Conservation (phyloP, 2,888 invertebrate genomes). For the Cryptocephalus primarius region DNA sequence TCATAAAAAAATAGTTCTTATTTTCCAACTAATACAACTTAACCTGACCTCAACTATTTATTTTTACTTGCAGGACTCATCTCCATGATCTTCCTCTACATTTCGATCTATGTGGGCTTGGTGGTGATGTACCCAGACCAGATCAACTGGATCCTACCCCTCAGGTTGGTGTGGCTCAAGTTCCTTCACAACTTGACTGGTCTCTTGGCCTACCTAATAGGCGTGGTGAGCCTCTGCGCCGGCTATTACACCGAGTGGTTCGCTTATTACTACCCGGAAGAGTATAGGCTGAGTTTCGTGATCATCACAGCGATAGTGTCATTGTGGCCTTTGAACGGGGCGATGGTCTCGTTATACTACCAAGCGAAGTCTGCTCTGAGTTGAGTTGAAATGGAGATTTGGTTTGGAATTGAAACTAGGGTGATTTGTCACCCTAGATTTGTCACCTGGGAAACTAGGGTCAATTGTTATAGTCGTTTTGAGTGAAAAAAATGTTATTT, state of each 20-base stretch:
- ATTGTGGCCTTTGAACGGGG: slow-evolving; percentile 25
- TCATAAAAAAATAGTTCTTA: too few species aligned
- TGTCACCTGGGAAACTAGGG: too few species aligned
- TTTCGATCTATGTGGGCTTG: slow-evolving; percentile 22
- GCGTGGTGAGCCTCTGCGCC: slow-evolving; percentile 25
- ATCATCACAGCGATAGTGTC: slow-evolving; percentile 22
- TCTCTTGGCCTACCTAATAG: slow-evolving; percentile 25
- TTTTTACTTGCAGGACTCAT: slow-evolving; percentile 23
- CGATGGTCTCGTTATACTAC: slow-evolving; percentile 20
- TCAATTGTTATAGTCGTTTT: too few species aligned
- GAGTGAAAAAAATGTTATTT: too few species aligned
- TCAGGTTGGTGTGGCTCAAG: slow-evolving; percentile 24
- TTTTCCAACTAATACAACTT: not conserved
- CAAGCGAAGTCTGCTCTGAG: slow-evolving; percentile 19
- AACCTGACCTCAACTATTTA: not conserved
- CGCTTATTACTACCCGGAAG: slow-evolving; percentile 18
- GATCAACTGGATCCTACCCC: slow-evolving; percentile 14
- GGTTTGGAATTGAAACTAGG: too few species aligned
- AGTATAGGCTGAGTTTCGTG: slow-evolving; percentile 23
- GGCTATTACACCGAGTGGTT: slow-evolving; percentile 29
- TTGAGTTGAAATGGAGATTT: not conserved
- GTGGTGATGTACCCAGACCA: slow-evolving; percentile 20
- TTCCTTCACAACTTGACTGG: slow-evolving; percentile 28
- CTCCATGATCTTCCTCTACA: slow-evolving; percentile 24
- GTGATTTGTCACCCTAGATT: too few species aligned